Evolutionary conservation across 2,113 vertebrate genomes (phyloP), one percentile per base, ranked within the genome.

Genomic region (Calypte anna): DNA sequence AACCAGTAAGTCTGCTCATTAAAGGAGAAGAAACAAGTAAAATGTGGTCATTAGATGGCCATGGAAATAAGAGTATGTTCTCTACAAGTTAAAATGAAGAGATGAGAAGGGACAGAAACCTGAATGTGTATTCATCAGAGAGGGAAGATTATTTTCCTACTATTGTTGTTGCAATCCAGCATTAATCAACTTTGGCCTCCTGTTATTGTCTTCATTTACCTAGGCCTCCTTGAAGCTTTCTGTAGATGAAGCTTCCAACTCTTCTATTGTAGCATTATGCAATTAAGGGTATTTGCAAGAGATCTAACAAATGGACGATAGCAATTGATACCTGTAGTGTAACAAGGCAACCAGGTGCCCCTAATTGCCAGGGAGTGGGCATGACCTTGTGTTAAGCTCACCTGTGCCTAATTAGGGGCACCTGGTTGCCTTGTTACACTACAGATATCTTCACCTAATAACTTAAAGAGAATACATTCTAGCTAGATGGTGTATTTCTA

Each of bases 1-100:
- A 99, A 97, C 99, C 99, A 54, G 99, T 99, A 96, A 97, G 98
- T 81, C 46, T 77, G 6, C 48, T 66, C 53, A 33, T 93, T 79
- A 50, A 75, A 67, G 72, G 55, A 63, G 54, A 94, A 30, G 33
- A 90, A 21, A 31, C 40, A 94, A 83, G 55, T 63, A 48, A 44
- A 64, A 57, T 54, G 38, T 61, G 55, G 46, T 21, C 82, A 14
- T 84, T 61, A 86, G 31, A 31, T 76, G 51, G 21, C 51, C 73
- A 30, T 14, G 7, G 76, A 57, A 73, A 19, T 87, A 66, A 58
- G 75, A 82, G 12, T 13, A 79, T 24, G 3, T 61, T 86, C 21
- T 68, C 7, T 88, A 72, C 61, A n/a, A 51, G 36, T 48, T 90
- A 66, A 90, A 88, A 66, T 13, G 28, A 21, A 59, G 66, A 76